Evolutionary conservation across 2,113 vertebrate species (phyloP), one percentile per base, ranked within the genome.

Genomic region (Pangasianodon hypophthalmus): DNA sequence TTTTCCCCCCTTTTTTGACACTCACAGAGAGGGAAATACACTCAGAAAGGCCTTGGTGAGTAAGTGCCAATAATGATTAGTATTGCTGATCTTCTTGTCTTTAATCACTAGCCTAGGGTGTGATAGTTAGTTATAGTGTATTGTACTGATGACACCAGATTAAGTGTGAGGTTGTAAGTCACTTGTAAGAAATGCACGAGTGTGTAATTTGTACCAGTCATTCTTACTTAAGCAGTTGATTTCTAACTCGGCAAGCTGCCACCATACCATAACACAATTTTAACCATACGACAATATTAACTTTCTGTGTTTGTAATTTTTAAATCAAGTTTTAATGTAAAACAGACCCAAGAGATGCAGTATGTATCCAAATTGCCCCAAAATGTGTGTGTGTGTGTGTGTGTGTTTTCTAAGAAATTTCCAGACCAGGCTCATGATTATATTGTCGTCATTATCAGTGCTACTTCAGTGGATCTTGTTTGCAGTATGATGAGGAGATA

Each of bases 361-460:
- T 44, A 41, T 37, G 19, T 41, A 60, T 41, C 6, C 2, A 54
- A 13, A 54, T 52, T n/a, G 9, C 3, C 5, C 44, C 8, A n/a
- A 52, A n/a, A 26, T 50, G 11, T 50, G 26, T 48, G 24, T 14
- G 46, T 14, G 3, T 44, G 71, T 7, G 37, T 75, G 32, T 19
- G 29, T 32, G 46, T 6, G 46, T 62, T 60, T 58, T 85, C 37
- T 8, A 16, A 8, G 14, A 46, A 24, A n/a, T 79, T 87, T 58
- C 71, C 69, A 98, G 67, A 62, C 1, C n/a, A 18, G 4, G 60
- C 16, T 73, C 5, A 41, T 29, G 67, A 82, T 21, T 29, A 24
- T 5, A 13, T 4, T 75, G 46, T 60, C 50, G 44, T 87, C 29
- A 46, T 62, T 77, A 3, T 52, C 60, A 80, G 87, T 56, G 87